These are phyloP conservation scores for Craterocephalus amniculus DNA, from an alignment of 2,797 vertebrate genomes.

Conservation along the genomic window DNA sequence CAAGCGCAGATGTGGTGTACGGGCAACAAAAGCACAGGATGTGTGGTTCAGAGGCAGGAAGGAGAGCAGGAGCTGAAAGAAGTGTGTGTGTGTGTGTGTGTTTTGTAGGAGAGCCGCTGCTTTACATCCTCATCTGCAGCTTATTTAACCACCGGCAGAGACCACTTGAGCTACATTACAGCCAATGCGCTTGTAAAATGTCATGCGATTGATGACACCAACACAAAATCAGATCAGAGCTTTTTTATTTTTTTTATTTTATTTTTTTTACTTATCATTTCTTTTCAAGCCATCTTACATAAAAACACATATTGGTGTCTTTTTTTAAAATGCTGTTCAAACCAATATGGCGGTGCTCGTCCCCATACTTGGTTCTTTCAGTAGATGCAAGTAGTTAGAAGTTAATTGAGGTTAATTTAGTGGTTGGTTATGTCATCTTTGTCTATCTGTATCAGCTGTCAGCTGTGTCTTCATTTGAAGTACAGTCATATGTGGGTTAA, in stretches of 20 bases:
- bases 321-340: neutral
- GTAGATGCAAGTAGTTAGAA: neutral
- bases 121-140: constrained; percentile 41
- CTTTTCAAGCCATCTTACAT: neutral
- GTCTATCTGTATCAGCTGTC: neutral
- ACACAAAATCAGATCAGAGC: neutral
- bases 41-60: constrained; percentile 80
- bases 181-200: constrained; percentile 9
- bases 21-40: constrained; percentile 79
- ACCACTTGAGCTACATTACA: constrained; percentile 26
- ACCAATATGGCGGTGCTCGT: neutral
- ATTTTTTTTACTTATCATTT: neutral
- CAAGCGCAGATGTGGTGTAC: constrained; percentile 68
- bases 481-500: constrained; percentile 42
- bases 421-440: neutral
- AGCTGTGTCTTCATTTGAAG: neutral
- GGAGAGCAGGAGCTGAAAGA: constrained; percentile 69
- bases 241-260: neutral
- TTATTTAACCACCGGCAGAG: constrained; percentile 20
- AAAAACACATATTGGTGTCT: neutral
- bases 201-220: constrained; percentile 3
- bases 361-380: constrained; percentile 7
- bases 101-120: constrained; percentile 41
- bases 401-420: neutral
- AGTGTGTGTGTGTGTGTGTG: constrained; percentile 38